phyloP scores from a whole-genome alignment of 1,140 invertebrate genomes.

The Lutraria rhynchaena region DNA sequence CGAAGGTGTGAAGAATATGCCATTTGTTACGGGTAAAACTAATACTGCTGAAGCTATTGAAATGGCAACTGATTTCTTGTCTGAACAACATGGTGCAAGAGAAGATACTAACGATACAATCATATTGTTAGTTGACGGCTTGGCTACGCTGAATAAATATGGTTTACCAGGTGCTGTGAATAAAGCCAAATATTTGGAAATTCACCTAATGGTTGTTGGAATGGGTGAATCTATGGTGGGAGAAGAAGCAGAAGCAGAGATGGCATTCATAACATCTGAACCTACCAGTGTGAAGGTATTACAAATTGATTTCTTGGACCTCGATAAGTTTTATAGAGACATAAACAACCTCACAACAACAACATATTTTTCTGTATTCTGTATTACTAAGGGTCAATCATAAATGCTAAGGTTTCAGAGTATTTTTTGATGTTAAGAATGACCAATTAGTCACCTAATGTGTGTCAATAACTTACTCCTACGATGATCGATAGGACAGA shows the following conservation, averaged over 20 bases:
- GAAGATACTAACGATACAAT: neutral
- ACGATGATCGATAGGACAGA: too few relatives aligned
- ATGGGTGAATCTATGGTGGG: constrained; percentile 12
- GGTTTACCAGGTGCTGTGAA: neutral
- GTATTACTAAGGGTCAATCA: too few relatives aligned
- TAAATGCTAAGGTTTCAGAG: too few relatives aligned
- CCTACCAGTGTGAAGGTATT: constrained; percentile 20
- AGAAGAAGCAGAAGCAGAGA: constrained; percentile 1
- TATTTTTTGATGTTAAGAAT: too few relatives aligned
- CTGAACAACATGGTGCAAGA: neutral
- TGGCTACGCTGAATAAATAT: neutral
- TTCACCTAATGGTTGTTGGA: constrained; percentile 23
- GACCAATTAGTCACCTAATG: too few relatives aligned
- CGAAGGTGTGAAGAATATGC: neutral
- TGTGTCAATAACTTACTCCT: too few relatives aligned
- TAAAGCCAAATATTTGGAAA: neutral
- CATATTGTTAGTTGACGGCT: constrained; percentile 23
- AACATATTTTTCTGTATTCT: too few relatives aligned
- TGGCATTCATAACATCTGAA: constrained; percentile 12
- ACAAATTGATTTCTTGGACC: neutral
- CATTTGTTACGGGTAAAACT: constrained; percentile 9
- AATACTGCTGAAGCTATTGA: constrained; percentile 28
- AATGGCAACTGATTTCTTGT: neutral
- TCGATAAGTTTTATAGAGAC: constrained; percentile 23
- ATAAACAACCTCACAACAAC: too few relatives aligned